Conservation (phyloP, 2,113 vertebrate genomes). For the Ahaetulla prasina region DNA sequence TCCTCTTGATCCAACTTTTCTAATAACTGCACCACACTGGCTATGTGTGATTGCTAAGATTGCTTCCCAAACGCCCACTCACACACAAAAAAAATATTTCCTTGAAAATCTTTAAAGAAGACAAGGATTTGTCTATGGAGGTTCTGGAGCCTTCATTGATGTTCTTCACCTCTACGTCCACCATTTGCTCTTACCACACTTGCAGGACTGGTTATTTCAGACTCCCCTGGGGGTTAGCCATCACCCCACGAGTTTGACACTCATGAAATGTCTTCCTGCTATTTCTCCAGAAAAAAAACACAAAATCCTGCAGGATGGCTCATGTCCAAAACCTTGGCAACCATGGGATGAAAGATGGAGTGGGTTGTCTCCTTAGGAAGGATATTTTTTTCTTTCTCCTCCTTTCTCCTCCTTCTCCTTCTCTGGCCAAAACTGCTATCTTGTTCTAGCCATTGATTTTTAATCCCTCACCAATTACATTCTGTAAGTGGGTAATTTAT, state of each 20-base stretch:
- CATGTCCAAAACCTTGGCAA: background rate
- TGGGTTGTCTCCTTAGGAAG: accelerated
- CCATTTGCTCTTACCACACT: too few species aligned
- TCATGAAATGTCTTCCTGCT: background rate
- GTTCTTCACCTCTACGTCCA: background rate
- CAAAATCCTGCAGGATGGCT: background rate
- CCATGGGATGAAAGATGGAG: background rate
- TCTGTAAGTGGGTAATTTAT: slow-evolving; percentile 48
- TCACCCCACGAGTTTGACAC: too few species aligned
- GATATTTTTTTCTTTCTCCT: too few species aligned
- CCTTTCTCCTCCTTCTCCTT: background rate
- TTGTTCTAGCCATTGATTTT: slow-evolving; percentile 42
- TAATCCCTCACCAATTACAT: slow-evolving; percentile 47
- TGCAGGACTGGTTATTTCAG: background rate
- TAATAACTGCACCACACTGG: background rate
- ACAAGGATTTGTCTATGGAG: background rate
- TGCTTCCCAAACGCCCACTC: background rate
- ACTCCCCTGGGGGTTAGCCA: background rate
- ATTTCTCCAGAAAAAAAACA: background rate
- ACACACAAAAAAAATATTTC: background rate
- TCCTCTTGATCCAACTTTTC: background rate
- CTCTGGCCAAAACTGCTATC: background rate
- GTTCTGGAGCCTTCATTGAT: background rate
- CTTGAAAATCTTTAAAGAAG: background rate
- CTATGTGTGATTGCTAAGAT: background rate